phyloP scores from a whole-genome alignment of 1,140 invertebrate species.

The Cardiocondyla obscurior region DNA sequence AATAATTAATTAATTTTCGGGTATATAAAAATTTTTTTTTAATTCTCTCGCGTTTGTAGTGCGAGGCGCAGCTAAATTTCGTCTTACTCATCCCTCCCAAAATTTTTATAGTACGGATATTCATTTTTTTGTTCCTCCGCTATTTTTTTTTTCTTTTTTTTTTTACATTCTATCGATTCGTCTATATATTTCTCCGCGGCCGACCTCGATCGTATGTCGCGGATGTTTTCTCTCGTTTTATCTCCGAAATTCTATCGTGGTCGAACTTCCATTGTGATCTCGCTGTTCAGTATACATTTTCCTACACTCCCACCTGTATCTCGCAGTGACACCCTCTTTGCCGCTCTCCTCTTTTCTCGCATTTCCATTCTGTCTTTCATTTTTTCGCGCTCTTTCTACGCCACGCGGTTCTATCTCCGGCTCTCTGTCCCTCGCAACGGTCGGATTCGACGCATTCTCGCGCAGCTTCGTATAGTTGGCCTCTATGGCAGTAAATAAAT shows the following conservation, averaged over 20 bases:
- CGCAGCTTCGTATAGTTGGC: conserved; percentile 56
- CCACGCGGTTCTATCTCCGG: conserved; percentile 21
- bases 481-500: conserved; percentile 71
- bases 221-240: conserved; percentile 52
- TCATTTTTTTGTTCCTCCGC: not conserved
- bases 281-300: conserved; percentile 52
- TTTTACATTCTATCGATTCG: conserved; percentile 32
- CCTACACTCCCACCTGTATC: conserved; percentile 44
- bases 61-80: no score
- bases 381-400: conserved; percentile 1
- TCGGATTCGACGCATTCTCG: conserved; percentile 52
- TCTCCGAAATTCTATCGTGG: conserved; percentile 52
- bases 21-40: no score
- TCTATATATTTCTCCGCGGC: conserved; percentile 51
- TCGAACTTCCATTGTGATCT: conserved; percentile 57
- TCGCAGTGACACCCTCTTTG: conserved; percentile 22
- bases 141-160: not conserved
- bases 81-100: conserved; percentile 1
- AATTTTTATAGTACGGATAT: not conserved
- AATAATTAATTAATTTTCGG: no score
- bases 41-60: no score
- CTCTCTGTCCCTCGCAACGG: conserved; percentile 55
- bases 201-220: conserved; percentile 58
- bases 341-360: no score
- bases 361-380: not conserved